Evolutionary conservation across 2,113 vertebrate genomes (phyloP).

Genomic region (Pachycephala philippinensis): DNA sequence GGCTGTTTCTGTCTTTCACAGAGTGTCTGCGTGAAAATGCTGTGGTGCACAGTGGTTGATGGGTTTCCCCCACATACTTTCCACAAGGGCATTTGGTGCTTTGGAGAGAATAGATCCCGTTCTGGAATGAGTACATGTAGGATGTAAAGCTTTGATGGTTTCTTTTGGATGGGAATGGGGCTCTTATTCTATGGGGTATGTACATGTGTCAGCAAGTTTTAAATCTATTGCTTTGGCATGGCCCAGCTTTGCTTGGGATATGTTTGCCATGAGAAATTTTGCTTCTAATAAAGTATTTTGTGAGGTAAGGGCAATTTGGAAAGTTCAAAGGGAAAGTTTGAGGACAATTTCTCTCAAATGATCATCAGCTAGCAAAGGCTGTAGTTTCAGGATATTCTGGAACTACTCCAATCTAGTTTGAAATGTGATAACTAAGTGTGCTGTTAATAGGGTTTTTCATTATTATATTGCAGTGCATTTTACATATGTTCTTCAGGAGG

Average conservation of each 20-base stretch:
- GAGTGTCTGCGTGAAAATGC: not conserved
- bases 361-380: not conserved
- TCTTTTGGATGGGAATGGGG: conserved; percentile 12
- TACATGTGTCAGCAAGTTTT: conserved; percentile 38
- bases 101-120: conserved; percentile 34
- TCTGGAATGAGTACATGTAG: conserved; percentile 26
- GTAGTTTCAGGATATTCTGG: not conserved
- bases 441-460: not conserved
- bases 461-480: not conserved
- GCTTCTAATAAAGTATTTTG: not conserved
- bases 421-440: not conserved
- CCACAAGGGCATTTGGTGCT: conserved; percentile 14
- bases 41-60: not conserved
- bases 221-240: conserved; percentile 12
- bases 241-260: not conserved
- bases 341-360: conserved; percentile 13
- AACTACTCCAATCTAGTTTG: not conserved
- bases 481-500: not conserved
- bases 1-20: conserved; percentile 11
- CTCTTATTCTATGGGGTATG: not conserved
- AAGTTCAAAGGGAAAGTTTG: conserved; percentile 1
- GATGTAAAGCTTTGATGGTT: conserved; percentile 39
- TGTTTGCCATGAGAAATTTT: conserved; percentile 16
- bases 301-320: not conserved
- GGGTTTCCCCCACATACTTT: conserved; percentile 48